Evolutionary conservation across 2,113 vertebrate genomes (phyloP).

Genomic region (Tenrec ecaudatus): DNA sequence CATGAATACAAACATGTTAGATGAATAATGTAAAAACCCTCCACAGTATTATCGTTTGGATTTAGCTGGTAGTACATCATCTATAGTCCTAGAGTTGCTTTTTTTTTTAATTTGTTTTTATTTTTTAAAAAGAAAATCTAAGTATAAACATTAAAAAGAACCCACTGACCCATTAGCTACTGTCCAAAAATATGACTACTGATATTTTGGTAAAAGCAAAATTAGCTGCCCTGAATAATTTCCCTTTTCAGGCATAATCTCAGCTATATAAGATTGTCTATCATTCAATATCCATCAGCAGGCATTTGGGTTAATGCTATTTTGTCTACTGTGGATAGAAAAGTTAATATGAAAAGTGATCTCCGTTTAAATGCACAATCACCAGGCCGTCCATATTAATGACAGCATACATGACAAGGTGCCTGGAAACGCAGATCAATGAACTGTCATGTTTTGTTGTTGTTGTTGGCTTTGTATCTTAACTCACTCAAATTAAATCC

Average conservation of each 20-base stretch:
- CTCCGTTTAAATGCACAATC: constrained; percentile 85
- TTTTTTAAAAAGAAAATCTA: constrained; percentile 83
- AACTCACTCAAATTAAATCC: constrained; percentile 80
- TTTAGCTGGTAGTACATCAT: constrained; percentile 83
- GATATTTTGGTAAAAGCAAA: constrained; percentile 89
- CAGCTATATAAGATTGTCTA: constrained; percentile 82
- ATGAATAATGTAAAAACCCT: constrained; percentile 79
- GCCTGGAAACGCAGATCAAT: constrained; percentile 79
- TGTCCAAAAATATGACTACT: constrained; percentile 84
- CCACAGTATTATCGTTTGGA: constrained; percentile 81
- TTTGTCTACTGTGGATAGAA: constrained; percentile 87
- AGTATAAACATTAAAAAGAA: constrained; percentile 87
- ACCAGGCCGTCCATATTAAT: constrained; percentile 84
- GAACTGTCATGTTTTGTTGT: constrained; percentile 54
- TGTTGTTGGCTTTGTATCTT: constrained; percentile 69
- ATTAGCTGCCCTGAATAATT: constrained; percentile 90
- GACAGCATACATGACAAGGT: constrained; percentile 80
- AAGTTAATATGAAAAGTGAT: constrained; percentile 86
- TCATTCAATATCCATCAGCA: constrained; percentile 85
- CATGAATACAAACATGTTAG: constrained; percentile 68
- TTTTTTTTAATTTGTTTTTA: constrained; percentile 73
- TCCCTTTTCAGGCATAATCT: constrained; percentile 78
- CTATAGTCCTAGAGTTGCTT: constrained; percentile 75
- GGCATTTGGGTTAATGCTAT: constrained; percentile 85
- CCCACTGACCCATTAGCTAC: constrained; percentile 82